Base-by-base conservation (phyloP, 1,140 invertebrate genomes). In the Coboldia fuscipes region DNA sequence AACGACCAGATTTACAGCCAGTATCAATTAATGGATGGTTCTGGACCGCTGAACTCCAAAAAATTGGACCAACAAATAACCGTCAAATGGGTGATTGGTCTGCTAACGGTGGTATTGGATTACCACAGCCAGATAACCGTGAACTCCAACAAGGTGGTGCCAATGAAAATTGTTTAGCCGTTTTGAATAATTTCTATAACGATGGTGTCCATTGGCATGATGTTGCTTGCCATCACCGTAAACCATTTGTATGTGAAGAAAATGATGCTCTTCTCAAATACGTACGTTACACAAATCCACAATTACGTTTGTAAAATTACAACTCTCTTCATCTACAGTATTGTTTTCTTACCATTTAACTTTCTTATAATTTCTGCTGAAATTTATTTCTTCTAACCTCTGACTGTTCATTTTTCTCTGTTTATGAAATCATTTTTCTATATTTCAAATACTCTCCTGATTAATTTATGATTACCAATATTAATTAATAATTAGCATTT, bases 171-270 rank as follows among this genome's bases (percentile, higher is more conserved):
- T 84, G 79, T 45, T 47, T 84, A 15, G 77, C 77, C 2, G 56
- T 83, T 27, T 54, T 83, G 19, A 84, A 84, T 51, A 72, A 83
- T 45, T 82, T 83, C 59, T 83, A 83, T 61, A 78, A 81, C 34
- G 80, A 84, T 44, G 77, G 78, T 16, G 74, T 83, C 24, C 75
- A 82, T 47, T 84, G 79, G 78, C 80, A 84, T 46, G 80, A 84
- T 44, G 78, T 84, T 15, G 77, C 76, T 40, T 84, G 80, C 46
- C 77, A 83, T 46, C 78, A 83, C 48, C 69, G 71, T 45, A 84
- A 84, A 54, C 70, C 77, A 3, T 79, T 75, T 55, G 72, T 82
- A 13, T 84, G 80, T 47, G 80, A 84, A 52, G 78, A 82, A 42
- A 81, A 78, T 47, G 74, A 78, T 37, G 67, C 73, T 14, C 65